Conservation (phyloP, 2,888 invertebrate genomes). For the Drosophila barbarae region DNA sequence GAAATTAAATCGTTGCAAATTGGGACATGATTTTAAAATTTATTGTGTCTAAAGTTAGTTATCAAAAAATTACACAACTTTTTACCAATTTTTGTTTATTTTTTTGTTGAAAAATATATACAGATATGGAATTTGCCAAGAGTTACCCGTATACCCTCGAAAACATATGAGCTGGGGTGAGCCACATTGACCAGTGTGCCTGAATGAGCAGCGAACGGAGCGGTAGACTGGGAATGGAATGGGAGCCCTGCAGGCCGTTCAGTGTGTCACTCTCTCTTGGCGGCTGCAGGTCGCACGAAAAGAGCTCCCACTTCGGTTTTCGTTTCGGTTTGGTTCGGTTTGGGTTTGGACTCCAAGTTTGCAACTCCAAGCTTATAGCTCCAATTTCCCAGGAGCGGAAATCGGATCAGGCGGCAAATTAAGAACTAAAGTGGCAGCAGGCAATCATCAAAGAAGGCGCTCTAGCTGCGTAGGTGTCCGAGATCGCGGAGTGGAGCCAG, state of each 20-base stretch:
- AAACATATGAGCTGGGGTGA: too few relatives aligned
- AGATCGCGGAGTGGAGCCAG: conserved; percentile 27
- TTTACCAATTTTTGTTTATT: too few relatives aligned
- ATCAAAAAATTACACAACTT: too few relatives aligned
- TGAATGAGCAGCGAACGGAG: conserved; percentile 13
- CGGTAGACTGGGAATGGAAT: conserved; percentile 21
- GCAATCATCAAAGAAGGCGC: conserved; percentile 46
- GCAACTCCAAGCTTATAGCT: conserved; percentile 12
- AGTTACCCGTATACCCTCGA: too few relatives aligned
- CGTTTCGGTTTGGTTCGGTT: conserved; percentile 8
- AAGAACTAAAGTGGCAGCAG: conserved; percentile 49
- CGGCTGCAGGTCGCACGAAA: conserved; percentile 62
- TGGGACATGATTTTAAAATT: too few relatives aligned
- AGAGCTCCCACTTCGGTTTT: conserved; percentile 25
- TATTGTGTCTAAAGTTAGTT: too few relatives aligned
- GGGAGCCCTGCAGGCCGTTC: conserved; percentile 43
- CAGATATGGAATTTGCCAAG: too few relatives aligned
- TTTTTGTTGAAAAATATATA: too few relatives aligned
- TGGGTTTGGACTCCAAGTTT: background rate
- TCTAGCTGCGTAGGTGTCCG: conserved; percentile 19
- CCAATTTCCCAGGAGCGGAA: conserved; percentile 26
- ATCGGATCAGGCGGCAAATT: conserved; percentile 44
- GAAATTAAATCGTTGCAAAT: too few relatives aligned
- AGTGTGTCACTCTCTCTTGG: conserved; percentile 68
- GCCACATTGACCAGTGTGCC: conserved; percentile 11